Evolutionary conservation across 2,113 vertebrate species (phyloP), one percentile per base, ranked within the genome.

Genomic region (Pelecanus crispus): DNA sequence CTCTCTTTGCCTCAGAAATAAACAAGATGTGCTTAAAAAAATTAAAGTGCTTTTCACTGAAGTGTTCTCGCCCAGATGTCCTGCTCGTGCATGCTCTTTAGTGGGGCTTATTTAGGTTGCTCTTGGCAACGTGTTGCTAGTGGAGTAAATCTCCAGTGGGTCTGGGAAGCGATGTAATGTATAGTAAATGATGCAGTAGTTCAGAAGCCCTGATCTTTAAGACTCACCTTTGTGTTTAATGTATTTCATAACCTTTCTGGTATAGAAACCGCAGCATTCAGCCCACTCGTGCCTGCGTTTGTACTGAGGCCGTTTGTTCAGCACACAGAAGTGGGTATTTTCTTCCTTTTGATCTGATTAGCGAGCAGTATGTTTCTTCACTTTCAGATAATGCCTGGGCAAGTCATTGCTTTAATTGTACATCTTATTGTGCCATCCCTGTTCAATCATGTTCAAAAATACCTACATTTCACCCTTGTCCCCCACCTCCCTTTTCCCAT

Each of bases 401-500:
- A 81, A 94, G 94, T 58, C 95, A 6, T 56, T 34, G 89, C 94
- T 96, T 97, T 97, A 95, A 98, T 95, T 94, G 95, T 56, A 45
- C 97, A 80, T 95, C 96, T 97, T 88, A 96, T 96, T 96, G 97
- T 98, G 97, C 77, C 96, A 81, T 97, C 97, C 94, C 95, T 44
- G 95, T 85, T 97, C 98, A 89, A 71, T 93, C 97, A 78, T 65
- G 96, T 75, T 95, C 91, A 80, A 75, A 98, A 98, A 97, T 78
- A 94, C 97, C 97, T 87, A 40, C 97, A 59, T 97, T 53, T 96
- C 95, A 79, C 93, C 95, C 88, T 52, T 62, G 92, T 94, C 92
- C 84, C 88, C 83, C 93, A 78, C 97, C 97, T 97, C 97, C 98
- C 97, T 97, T 97, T 97, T 97, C 97, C 98, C 98, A 98, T 98